A percentile compares a stretch with the other conserved stretches of the same genome.
These are phyloP conservation scores for Belgica antarctica DNA, from an alignment of 2,888 invertebrate species.

Conservation along the genomic window DNA sequence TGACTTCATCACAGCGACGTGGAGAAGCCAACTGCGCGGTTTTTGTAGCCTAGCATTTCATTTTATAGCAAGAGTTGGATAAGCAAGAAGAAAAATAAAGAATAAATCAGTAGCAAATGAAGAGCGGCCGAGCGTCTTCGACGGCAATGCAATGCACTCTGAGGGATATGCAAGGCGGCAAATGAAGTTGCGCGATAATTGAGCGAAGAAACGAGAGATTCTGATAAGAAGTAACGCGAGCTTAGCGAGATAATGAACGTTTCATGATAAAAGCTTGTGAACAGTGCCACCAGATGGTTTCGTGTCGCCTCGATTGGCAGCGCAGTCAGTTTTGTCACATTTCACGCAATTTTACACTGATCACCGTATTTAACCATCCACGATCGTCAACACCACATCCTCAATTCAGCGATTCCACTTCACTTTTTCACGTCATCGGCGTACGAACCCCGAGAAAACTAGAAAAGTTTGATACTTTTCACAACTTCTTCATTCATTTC, in stretches of 20 bases:
- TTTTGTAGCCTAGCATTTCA: neutral
- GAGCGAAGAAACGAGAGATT: neutral
- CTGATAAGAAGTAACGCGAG: neutral
- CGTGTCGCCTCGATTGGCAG: neutral
- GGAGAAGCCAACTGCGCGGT: neutral
- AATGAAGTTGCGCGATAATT: neutral
- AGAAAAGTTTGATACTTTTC: constrained; percentile 43
- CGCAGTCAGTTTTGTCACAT: neutral
- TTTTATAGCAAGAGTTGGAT: neutral
- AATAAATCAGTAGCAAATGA: neutral
- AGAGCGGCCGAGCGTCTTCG: no score
- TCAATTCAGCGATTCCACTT: neutral
- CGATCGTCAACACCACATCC: neutral
- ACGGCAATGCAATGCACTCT: no score
- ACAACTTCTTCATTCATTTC: constrained; percentile 42
- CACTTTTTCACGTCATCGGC: neutral
- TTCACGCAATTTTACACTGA: neutral
- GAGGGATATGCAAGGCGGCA: no score
- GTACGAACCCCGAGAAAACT: constrained; percentile 16
- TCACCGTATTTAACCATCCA: neutral
- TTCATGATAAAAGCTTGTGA: neutral
- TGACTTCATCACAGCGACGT: neutral
- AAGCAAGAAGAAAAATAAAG: neutral
- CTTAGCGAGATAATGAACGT: neutral
- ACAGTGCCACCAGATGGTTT: neutral